These are phyloP conservation scores for Sphaerodactylus townsendi DNA, from an alignment of 2,113 vertebrate genomes.

Conservation along the genomic window DNA sequence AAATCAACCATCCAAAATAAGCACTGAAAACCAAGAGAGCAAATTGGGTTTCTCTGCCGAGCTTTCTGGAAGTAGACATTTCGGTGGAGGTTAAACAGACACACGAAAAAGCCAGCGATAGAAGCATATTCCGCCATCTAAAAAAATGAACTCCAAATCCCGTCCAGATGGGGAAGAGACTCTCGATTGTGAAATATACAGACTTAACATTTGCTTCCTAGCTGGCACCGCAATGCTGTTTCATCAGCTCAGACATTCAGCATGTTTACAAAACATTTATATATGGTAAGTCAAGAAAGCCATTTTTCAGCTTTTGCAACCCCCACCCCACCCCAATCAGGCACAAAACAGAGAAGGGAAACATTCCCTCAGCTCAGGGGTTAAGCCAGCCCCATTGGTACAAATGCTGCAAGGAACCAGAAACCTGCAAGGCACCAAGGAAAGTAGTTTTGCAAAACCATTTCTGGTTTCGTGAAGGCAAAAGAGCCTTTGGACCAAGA, in stretches of 20 bases:
- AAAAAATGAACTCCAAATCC: background rate
- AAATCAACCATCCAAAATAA: no score
- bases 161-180: background rate
- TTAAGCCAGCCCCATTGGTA: background rate
- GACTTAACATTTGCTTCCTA: background rate
- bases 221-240: background rate
- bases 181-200: background rate
- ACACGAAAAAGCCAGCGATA: background rate
- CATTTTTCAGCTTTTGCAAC: background rate
- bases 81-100: background rate
- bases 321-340: background rate
- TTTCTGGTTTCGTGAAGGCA: background rate
- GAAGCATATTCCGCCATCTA: background rate
- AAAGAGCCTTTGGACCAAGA: fast-evolving
- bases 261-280: background rate
- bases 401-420: conserved; percentile 18
- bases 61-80: background rate
- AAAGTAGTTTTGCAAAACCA: conserved; percentile 22
- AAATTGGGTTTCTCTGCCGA: background rate
- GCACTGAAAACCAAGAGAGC: no score
- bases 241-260: background rate
- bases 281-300: background rate
- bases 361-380: background rate
- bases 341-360: background rate
- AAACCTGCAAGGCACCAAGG: conserved; percentile 49